These are phyloP conservation scores for Chaenocephalus aceratus DNA, from an alignment of 2,113 vertebrate species.

Conservation along the genomic window DNA sequence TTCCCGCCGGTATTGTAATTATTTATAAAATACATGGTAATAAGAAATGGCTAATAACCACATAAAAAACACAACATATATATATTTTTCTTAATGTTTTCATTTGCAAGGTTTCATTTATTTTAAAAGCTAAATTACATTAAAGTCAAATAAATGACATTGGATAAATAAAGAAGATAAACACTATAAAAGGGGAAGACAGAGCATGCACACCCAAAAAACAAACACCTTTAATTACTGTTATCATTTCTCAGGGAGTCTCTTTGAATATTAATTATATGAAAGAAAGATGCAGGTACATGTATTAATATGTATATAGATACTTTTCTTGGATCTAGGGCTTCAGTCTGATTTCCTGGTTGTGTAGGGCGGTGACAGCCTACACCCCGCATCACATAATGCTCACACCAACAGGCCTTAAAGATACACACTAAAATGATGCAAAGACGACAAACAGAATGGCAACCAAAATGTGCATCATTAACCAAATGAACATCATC, in stretches of 20 bases:
- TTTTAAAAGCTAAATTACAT: slow-evolving; percentile 13
- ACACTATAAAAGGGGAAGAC: slow-evolving; percentile 1
- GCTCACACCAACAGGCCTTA: slow-evolving; percentile 1
- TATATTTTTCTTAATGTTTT: background rate
- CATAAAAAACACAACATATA: background rate
- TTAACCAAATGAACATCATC: no score
- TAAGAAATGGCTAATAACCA: background rate
- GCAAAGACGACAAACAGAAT: background rate
- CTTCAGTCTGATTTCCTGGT: slow-evolving; percentile 1
- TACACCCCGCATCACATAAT: background rate
- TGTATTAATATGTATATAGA: background rate
- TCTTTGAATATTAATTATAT: slow-evolving; percentile 35
- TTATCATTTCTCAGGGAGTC: slow-evolving; percentile 57
- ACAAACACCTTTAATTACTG: slow-evolving; percentile 57
- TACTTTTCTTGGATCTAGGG: slow-evolving; percentile 7
- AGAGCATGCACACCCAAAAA: background rate
- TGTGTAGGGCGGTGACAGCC: background rate
- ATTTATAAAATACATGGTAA: background rate
- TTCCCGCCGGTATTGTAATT: background rate
- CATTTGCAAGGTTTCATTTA: background rate
- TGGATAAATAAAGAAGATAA: slow-evolving; percentile 30
- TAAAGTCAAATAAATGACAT: background rate
- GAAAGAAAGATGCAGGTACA: background rate
- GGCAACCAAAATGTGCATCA: no score
- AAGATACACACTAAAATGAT: background rate